These are phyloP conservation scores for Slavum lentiscoides DNA, from an alignment of 2,888 invertebrate species.

Conservation along the genomic window DNA sequence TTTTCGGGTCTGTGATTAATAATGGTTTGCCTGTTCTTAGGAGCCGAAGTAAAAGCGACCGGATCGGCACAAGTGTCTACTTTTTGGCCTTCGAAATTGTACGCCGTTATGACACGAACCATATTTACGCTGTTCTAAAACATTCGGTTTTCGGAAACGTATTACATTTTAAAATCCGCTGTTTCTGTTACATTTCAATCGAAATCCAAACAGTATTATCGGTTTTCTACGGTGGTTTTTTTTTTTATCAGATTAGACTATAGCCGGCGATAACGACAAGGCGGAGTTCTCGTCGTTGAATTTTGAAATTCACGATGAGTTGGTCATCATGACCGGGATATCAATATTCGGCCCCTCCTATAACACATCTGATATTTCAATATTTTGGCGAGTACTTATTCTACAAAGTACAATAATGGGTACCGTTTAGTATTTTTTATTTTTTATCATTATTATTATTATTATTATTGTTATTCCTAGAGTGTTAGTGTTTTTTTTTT, in stretches of 20 bases:
- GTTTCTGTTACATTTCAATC: too few species aligned
- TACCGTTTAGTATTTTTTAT: not conserved
- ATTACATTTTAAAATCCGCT: too few species aligned
- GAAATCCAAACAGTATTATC: too few species aligned
- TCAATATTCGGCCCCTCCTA: constrained; percentile 43
- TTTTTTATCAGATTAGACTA: too few species aligned
- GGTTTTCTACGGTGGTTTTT: too few species aligned
- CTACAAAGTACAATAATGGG: not conserved
- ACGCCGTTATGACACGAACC: constrained; percentile 72
- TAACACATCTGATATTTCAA: too few species aligned
- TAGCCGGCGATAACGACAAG: too few species aligned
- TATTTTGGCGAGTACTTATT: not conserved
- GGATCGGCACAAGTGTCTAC: constrained; percentile 70
- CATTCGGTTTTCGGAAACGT: too few species aligned
- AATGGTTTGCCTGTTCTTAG: constrained; percentile 60
- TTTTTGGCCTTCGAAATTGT: constrained; percentile 70
- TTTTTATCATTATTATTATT: not conserved
- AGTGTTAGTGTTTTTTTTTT: constrained; percentile 4
- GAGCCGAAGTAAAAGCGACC: constrained; percentile 68
- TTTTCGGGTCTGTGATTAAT: not conserved
- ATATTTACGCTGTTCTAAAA: constrained; percentile 59
- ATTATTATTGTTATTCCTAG: not conserved
- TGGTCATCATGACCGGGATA: constrained; percentile 20
- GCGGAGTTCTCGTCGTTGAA: too few species aligned
- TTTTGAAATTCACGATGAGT: not conserved